Evolutionary conservation across 1,140 invertebrate genomes (phyloP).

Genomic region (Chionoecetes opilio): DNA sequence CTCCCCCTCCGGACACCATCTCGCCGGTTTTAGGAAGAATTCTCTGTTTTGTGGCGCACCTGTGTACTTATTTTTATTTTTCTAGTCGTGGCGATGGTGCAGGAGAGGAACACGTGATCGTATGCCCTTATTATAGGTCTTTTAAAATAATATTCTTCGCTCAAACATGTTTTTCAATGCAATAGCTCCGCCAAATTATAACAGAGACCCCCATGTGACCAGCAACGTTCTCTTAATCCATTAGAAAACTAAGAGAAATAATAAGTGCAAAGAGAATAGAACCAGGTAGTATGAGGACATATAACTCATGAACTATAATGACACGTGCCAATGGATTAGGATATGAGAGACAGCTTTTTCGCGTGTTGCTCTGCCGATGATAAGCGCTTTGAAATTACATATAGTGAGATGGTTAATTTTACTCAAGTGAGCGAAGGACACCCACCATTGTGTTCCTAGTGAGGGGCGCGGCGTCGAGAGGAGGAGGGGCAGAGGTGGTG

Average conservation of each 20-base stretch:
- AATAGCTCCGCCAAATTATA: no score
- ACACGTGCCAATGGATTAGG: constrained; percentile 8
- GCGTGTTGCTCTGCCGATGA: background rate
- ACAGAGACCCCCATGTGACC: background rate
- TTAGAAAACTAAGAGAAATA: background rate
- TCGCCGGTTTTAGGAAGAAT: constrained; percentile 5
- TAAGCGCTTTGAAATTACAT: constrained; percentile 21
- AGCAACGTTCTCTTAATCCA: background rate
- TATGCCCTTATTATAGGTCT: background rate
- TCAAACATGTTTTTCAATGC: no score
- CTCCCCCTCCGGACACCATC: background rate
- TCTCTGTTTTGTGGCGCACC: background rate
- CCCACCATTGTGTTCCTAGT: background rate
- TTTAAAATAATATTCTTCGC: background rate
- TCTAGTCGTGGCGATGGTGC: background rate
- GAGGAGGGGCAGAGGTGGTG: background rate
- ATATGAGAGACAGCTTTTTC: background rate
- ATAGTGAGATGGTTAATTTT: constrained; percentile 11
- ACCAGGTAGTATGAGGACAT: background rate
- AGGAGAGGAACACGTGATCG: background rate
- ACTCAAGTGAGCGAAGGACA: background rate
- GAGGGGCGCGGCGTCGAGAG: background rate
- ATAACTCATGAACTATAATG: background rate
- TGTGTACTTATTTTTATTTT: constrained; percentile 21
- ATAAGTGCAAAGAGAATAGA: constrained; percentile 10